A percentile compares a stretch with the other conserved stretches of the same genome.
Conservation (phyloP, 64 coral and sea anemone species). For the Exaiptasia diaphana region DNA sequence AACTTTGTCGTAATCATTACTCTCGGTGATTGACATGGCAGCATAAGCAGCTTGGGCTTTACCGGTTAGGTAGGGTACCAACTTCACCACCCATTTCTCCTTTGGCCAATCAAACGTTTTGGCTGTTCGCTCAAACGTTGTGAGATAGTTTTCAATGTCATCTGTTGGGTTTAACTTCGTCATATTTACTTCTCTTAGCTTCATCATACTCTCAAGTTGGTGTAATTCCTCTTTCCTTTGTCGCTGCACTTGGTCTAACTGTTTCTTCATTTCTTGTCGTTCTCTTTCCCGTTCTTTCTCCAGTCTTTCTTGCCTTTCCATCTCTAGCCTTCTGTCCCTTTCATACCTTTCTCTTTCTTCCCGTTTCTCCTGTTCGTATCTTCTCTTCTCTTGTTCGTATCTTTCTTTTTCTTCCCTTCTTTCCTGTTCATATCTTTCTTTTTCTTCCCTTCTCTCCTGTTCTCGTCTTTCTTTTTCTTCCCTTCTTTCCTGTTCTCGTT, state of each 20-base stretch:
- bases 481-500: not conserved
- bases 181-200: constrained; percentile 10
- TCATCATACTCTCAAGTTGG: not conserved
- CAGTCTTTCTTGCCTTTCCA: not conserved
- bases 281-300: not conserved
- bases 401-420: not conserved
- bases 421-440: not conserved
- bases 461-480: not conserved
- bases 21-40: not conserved
- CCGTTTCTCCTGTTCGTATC: not conserved
- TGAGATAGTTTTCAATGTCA: constrained; percentile 37
- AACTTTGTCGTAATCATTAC: constrained; percentile 24
- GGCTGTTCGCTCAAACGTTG: constrained; percentile 4
- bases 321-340: not conserved
- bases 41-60: constrained; percentile 53
- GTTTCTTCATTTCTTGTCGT: not conserved
- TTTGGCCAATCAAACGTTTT: constrained; percentile 7
- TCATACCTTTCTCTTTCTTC: not conserved
- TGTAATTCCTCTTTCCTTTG: not conserved
- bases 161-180: constrained; percentile 18
- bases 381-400: not conserved
- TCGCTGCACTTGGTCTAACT: too few species aligned
- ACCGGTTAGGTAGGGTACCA: constrained; percentile 25
- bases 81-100: constrained; percentile 20
- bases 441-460: not conserved